Conservation (phyloP, 2,797 vertebrate genomes). For the Rhincodon typus region DNA sequence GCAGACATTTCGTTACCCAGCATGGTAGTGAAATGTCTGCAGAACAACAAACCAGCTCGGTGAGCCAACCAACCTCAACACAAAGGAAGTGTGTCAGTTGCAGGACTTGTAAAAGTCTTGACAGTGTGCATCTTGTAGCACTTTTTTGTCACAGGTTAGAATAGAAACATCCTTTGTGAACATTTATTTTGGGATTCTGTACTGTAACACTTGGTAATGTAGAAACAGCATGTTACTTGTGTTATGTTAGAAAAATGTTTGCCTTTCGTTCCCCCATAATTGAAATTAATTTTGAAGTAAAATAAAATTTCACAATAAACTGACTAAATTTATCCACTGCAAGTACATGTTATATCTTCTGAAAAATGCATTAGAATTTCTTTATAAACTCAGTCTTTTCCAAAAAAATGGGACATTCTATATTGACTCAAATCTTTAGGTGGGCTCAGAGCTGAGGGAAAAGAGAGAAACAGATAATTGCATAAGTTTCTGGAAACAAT, state of each 20-base stretch:
- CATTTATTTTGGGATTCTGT: not conserved
- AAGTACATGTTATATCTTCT: not conserved
- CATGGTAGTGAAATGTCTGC: too few species aligned
- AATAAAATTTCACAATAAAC: not conserved
- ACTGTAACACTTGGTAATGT: not conserved
- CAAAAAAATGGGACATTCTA: not conserved
- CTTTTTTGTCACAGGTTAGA: not conserved
- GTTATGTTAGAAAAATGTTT: not conserved
- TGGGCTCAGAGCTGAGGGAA: not conserved
- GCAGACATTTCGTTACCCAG: too few species aligned
- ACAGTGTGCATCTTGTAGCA: not conserved
- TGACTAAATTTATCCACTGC: not conserved
- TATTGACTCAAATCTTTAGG: not conserved
- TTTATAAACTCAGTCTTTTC: not conserved
- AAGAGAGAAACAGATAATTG: not conserved
- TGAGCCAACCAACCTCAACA: too few species aligned
- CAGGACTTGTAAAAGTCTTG: too few species aligned
- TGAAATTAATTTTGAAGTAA: not conserved
- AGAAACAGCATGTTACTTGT: not conserved
- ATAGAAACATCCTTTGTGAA: not conserved
- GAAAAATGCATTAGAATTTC: not conserved
- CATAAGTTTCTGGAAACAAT: not conserved
- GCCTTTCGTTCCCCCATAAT: not conserved
- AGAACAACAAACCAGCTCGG: too few species aligned
- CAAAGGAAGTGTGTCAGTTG: too few species aligned